These are phyloP conservation scores for Fringilla coelebs DNA, from an alignment of 2,797 vertebrate species.

Conservation along the genomic window DNA sequence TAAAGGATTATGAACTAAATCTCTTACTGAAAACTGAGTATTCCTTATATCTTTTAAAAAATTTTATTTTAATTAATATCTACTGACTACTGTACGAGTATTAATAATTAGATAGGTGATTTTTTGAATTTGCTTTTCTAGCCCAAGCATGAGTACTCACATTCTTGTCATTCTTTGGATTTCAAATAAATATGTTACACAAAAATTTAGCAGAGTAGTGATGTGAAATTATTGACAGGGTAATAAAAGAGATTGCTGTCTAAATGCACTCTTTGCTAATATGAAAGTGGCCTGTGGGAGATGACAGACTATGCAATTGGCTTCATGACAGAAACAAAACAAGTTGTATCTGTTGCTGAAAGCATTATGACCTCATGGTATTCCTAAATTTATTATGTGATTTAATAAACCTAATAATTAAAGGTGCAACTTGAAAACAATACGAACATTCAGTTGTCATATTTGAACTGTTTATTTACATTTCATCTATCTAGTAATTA, in stretches of 20 bases:
- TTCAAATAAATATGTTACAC: background rate
- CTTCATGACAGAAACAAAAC: background rate
- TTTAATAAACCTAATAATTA: background rate
- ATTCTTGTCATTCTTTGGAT: background rate
- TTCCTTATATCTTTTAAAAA: accelerated
- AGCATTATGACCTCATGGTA: background rate
- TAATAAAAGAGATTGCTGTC: background rate
- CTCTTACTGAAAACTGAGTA: background rate
- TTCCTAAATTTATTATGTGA: background rate
- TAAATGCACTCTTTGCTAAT: background rate
- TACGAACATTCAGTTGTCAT: background rate
- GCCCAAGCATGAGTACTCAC: background rate
- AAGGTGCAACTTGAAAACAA: background rate
- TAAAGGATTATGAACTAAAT: background rate
- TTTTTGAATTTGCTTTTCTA: background rate
- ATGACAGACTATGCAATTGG: background rate
- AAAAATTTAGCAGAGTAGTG: background rate
- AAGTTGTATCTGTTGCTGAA: accelerated
- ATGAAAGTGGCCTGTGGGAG: background rate
- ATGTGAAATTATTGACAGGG: background rate
- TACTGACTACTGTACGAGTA: background rate
- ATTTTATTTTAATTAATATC: background rate
- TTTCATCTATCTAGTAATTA: background rate
- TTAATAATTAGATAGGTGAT: background rate
- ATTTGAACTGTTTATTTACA: background rate